These are phyloP conservation scores for Catostylus mosaicus DNA, from an alignment of 30 jellyfish, hydroid and myxozoan genomes.

Conservation along the genomic window DNA sequence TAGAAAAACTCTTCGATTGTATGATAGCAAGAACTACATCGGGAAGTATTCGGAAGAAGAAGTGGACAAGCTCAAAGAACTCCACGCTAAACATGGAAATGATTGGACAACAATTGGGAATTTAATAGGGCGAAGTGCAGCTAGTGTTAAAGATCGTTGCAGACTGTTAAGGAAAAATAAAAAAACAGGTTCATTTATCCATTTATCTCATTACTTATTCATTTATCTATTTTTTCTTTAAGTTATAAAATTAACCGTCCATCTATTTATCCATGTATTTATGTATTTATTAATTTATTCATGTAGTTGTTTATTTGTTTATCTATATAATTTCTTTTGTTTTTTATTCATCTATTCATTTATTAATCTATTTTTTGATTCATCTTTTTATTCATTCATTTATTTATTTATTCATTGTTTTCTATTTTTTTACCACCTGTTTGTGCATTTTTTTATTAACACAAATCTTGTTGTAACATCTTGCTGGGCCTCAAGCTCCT, in stretches of 20 bases:
- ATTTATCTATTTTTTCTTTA: background rate
- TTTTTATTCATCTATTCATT: background rate
- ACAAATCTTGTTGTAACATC: background rate
- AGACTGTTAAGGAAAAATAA: conserved; percentile 75
- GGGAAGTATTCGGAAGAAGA: conserved; percentile 92
- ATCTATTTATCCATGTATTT: background rate
- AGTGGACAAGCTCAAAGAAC: conserved; percentile 64
- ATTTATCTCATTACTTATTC: background rate
- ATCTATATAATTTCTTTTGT: too few species aligned
- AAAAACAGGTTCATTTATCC: conserved; percentile 57
- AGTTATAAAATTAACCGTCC: too few species aligned
- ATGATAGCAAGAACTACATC: conserved; percentile 80
- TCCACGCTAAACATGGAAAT: conserved; percentile 64
- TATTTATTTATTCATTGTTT: background rate
- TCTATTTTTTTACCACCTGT: background rate
- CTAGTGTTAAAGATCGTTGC: conserved; percentile 89
- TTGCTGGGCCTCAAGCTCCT: background rate
- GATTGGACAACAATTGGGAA: conserved; percentile 90
- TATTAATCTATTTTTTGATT: background rate
- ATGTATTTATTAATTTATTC: background rate
- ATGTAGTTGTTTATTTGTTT: background rate
- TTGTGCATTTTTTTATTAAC: background rate
- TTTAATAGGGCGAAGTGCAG: conserved; percentile 91
- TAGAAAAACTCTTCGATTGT: conserved; percentile 86
- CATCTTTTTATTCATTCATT: background rate